phyloP scores from a whole-genome alignment of 2,888 invertebrate genomes.

The Ectobius pallidus region DNA sequence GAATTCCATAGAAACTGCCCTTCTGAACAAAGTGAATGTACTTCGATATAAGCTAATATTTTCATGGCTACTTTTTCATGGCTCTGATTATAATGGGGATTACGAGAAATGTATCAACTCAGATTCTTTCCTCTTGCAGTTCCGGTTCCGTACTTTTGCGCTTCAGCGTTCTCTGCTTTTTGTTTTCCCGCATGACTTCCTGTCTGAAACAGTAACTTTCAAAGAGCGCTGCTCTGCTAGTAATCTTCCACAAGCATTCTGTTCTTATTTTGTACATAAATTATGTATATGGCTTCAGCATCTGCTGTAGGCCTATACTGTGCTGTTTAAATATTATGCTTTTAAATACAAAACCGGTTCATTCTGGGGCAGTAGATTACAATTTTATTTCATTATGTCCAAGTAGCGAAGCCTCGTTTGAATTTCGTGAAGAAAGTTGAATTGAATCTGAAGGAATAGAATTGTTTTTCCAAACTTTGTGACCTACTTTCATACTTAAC shows the following conservation, averaged over 20 bases:
- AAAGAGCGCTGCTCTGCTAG: not conserved
- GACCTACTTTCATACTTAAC: not conserved
- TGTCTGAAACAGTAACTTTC: not conserved
- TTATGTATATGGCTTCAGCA: not conserved
- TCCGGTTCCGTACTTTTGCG: not conserved
- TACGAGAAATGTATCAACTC: not conserved
- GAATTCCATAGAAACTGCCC: too few species aligned
- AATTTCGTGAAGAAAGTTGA: not conserved
- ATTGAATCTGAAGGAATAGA: not conserved
- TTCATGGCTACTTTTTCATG: too few species aligned
- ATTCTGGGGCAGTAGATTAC: too few species aligned
- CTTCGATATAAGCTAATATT: too few species aligned
- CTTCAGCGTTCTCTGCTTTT: not conserved
- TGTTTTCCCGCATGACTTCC: not conserved
- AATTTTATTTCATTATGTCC: too few species aligned
- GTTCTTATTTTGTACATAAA: not conserved
- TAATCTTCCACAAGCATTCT: not conserved
- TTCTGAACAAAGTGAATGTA: too few species aligned
- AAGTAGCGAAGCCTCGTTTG: too few species aligned
- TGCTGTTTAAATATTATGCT: too few species aligned
- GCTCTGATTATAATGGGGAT: not conserved
- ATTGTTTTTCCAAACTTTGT: not conserved
- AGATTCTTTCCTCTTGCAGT: not conserved
- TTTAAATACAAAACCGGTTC: too few species aligned
- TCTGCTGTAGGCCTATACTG: not conserved